Evolutionary conservation across 1,140 invertebrate genomes (phyloP).

Genomic region (Lanistes nyassanus): DNA sequence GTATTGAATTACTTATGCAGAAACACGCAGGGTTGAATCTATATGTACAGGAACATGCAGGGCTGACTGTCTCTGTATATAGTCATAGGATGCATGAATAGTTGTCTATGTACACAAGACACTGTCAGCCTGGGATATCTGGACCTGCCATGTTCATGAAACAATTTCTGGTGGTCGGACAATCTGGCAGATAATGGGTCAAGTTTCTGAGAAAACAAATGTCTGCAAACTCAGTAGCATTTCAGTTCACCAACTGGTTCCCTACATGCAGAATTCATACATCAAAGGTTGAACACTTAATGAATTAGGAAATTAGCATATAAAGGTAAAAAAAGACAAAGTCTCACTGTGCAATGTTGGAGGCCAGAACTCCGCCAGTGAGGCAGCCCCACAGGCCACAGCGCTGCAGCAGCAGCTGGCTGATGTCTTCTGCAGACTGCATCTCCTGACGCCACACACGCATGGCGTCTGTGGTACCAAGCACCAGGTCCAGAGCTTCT

Average conservation of each 20-base stretch:
- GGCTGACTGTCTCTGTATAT: too few relatives aligned
- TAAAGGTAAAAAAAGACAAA: neutral
- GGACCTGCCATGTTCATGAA: too few relatives aligned
- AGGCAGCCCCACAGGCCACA: slow-evolving; percentile 67
- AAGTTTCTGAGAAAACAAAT: too few relatives aligned
- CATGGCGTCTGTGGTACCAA: slow-evolving; percentile 51
- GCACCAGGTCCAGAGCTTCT: slow-evolving; percentile 53
- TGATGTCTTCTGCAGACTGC: slow-evolving; percentile 44
- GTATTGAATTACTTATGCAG: too few relatives aligned
- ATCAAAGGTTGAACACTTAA: neutral
- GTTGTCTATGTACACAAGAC: too few relatives aligned
- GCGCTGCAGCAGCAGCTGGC: slow-evolving; percentile 50
- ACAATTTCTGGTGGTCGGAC: too few relatives aligned
- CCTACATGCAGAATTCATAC: neutral
- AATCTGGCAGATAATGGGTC: too few relatives aligned
- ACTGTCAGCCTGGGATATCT: too few relatives aligned
- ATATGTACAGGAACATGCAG: too few relatives aligned
- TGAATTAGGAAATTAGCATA: neutral
- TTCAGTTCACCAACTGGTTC: neutral
- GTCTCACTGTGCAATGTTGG: slow-evolving; percentile 66
- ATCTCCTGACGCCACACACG: slow-evolving; percentile 51
- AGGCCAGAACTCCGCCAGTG: slow-evolving; percentile 60
- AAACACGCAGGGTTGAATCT: too few relatives aligned
- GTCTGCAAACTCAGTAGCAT: too few relatives aligned
- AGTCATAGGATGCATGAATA: too few relatives aligned